Evolutionary conservation across 2,888 invertebrate genomes (phyloP).

Genomic region (Idaea aversata): DNA sequence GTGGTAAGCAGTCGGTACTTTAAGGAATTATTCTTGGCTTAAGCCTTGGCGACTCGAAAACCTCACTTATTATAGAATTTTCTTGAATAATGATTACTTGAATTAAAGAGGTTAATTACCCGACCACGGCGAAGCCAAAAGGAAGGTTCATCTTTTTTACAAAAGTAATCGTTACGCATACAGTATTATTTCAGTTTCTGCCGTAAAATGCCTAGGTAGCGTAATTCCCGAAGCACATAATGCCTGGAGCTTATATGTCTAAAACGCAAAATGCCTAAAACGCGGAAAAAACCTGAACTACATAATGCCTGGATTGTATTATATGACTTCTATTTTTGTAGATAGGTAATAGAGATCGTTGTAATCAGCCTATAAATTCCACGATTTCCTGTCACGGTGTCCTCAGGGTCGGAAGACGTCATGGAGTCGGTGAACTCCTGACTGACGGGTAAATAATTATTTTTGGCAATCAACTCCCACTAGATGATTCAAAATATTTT

Average conservation of each 20-base stretch:
- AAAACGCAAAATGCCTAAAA: too few species aligned
- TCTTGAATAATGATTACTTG: neutral
- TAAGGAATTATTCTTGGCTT: too few species aligned
- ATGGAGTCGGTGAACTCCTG: slow-evolving; percentile 38
- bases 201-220: neutral
- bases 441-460: slow-evolving; percentile 34
- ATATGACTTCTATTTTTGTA: neutral
- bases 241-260: too few species aligned
- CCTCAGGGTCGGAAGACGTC: slow-evolving; percentile 26
- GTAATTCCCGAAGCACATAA: neutral
- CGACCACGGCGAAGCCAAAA: too few species aligned
- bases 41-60: too few species aligned
- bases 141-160: too few species aligned
- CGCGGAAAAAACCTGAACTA: too few species aligned
- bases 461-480: slow-evolving; percentile 51
- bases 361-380: neutral
- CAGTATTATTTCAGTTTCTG: too few species aligned
- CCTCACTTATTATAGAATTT: too few species aligned
- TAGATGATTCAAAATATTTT: slow-evolving; percentile 39
- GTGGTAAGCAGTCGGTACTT: neutral
- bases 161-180: neutral
- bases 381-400: slow-evolving; percentile 18
- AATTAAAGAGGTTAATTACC: neutral
- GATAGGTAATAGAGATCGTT: neutral
- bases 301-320: too few species aligned